Percentiles rank a stretch among this genome's conserved stretches.
Evolutionary conservation across 2,113 vertebrate genomes (phyloP).

Genomic region (Suncus etruscus): DNA sequence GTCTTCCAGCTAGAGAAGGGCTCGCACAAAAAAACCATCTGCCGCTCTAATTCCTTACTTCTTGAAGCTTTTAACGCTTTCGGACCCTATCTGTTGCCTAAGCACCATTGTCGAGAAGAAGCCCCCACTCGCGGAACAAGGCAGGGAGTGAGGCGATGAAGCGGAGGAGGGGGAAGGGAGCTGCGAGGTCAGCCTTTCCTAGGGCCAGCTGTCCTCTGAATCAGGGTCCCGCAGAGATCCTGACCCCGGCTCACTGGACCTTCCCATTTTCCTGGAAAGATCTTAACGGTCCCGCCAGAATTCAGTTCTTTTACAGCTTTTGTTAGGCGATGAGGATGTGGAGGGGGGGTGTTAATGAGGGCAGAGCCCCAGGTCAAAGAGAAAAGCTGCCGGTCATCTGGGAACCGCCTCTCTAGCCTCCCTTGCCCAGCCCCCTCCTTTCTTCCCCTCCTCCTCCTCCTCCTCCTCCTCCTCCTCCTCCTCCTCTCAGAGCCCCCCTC

Average conservation of each 20-base stretch:
- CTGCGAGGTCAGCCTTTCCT: conserved; percentile 47
- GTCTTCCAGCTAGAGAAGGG: conserved; percentile 45
- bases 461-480: conserved; percentile 23
- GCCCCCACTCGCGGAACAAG: background rate
- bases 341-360: background rate
- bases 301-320: conserved; percentile 49
- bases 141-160: background rate
- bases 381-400: conserved; percentile 26
- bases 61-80: conserved; percentile 49
- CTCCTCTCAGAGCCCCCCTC: conserved; percentile 72
- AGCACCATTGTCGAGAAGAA: too few relatives aligned
- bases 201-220: conserved; percentile 3
- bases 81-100: background rate
- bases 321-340: conserved; percentile 11
- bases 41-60: conserved; percentile 64
- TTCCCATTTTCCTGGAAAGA: conserved; percentile 48
- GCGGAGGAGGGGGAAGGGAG: conserved; percentile 21
- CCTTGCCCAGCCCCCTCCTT: conserved; percentile 52
- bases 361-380: conserved; percentile 66
- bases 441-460: conserved; percentile 52
- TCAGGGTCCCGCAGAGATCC: conserved; percentile 58
- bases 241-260: background rate
- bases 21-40: conserved; percentile 47
- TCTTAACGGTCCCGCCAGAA: conserved; percentile 31
- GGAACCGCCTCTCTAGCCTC: background rate